Conservation (phyloP, 2,888 invertebrate genomes). For the Latrodectus hesperus region DNA sequence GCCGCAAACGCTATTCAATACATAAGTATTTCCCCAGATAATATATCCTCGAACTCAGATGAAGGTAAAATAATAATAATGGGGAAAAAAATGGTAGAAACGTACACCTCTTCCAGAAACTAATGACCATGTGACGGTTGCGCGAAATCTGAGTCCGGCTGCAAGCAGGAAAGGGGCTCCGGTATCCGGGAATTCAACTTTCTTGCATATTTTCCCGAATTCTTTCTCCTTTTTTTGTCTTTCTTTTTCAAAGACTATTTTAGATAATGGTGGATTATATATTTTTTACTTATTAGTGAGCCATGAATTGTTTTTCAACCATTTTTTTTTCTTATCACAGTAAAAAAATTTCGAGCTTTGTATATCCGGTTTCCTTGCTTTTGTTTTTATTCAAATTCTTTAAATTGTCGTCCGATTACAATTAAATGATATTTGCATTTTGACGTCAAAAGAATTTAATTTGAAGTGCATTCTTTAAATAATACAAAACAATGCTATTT, state of each 20-base stretch:
- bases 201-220: constrained; percentile 33
- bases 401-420: constrained; percentile 17
- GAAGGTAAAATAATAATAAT: not conserved
- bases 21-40: constrained; percentile 64
- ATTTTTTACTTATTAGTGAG: constrained; percentile 35
- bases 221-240: constrained; percentile 4
- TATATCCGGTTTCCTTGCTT: constrained; percentile 30
- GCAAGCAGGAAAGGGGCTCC: constrained; percentile 43
- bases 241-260: constrained; percentile 44
- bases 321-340: constrained; percentile 16
- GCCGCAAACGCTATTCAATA: constrained; percentile 57
- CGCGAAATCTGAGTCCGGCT: constrained; percentile 59
- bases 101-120: constrained; percentile 57
- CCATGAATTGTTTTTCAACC: constrained; percentile 23
- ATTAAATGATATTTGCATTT: constrained; percentile 46
- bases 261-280: constrained; percentile 51
- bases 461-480: constrained; percentile 10
- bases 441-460: constrained; percentile 36
- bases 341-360: not conserved
- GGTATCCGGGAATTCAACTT: constrained; percentile 62
- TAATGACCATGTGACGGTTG: constrained; percentile 68
- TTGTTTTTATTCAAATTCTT: constrained; percentile 19
- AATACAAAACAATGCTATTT: not conserved
- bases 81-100: constrained; percentile 55
- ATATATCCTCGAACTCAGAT: constrained; percentile 56